phyloP scores from a whole-genome alignment of 2,888 invertebrate genomes.

The Amphipyra tragopoginis region DNA sequence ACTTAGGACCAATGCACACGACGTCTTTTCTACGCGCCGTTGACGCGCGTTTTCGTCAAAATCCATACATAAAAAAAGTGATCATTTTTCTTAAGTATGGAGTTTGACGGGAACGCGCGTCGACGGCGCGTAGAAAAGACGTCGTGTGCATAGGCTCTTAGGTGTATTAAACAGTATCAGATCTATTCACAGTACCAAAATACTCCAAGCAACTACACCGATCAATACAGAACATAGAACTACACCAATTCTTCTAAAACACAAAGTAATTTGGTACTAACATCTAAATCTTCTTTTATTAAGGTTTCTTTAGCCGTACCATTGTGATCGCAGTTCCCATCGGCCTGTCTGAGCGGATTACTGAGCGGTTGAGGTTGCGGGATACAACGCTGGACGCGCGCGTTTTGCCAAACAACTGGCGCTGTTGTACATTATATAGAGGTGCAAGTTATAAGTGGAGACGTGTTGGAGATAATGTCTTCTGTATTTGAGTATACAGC shows the following conservation, averaged over 20 bases:
- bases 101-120: too few relatives aligned
- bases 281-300: constrained; percentile 12
- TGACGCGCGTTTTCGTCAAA: too few relatives aligned
- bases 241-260: neutral
- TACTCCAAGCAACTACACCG: too few relatives aligned
- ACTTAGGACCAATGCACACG: too few relatives aligned
- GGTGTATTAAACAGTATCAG: too few relatives aligned
- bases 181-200: too few relatives aligned
- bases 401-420: constrained; percentile 48
- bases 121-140: too few relatives aligned
- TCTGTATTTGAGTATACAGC: too few relatives aligned
- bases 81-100: too few relatives aligned
- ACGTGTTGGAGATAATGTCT: neutral
- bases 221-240: neutral
- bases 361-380: constrained; percentile 22
- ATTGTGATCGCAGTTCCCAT: constrained; percentile 17
- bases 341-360: constrained; percentile 33
- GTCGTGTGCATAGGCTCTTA: too few relatives aligned
- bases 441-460: constrained; percentile 6
- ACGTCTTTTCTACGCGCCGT: too few relatives aligned
- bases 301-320: constrained; percentile 13
- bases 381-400: constrained; percentile 18
- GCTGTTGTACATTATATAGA: constrained; percentile 15
- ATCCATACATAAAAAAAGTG: too few relatives aligned
- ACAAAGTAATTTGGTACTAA: neutral